Conservation (phyloP, 2,888 invertebrate genomes). For the Nineta flava region DNA sequence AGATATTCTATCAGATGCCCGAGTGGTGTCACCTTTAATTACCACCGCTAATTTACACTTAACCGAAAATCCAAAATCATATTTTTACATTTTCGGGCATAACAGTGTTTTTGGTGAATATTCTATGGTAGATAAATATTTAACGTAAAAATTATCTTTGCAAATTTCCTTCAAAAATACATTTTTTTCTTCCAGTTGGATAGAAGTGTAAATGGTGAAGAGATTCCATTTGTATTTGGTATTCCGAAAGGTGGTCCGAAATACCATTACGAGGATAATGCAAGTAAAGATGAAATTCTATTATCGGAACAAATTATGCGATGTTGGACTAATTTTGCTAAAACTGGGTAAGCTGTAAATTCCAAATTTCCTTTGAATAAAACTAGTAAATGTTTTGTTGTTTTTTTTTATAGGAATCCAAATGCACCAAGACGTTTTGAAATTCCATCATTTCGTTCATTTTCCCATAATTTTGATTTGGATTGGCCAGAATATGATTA, state of each 20-base stretch:
- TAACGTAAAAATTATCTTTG: background rate
- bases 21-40: conserved; percentile 67
- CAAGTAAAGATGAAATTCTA: conserved; percentile 58
- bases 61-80: conserved; percentile 56
- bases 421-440: conserved; percentile 52
- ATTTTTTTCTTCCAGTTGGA: conserved; percentile 35
- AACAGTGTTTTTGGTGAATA: conserved; percentile 65
- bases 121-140: conserved; percentile 45
- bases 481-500: conserved; percentile 76
- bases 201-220: conserved; percentile 71
- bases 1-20: conserved; percentile 77
- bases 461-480: conserved; percentile 53
- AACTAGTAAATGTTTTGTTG: too few relatives aligned
- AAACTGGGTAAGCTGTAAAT: conserved; percentile 54
- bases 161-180: too few relatives aligned
- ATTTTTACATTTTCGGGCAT: conserved; percentile 80
- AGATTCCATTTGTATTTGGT: conserved; percentile 75
- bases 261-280: conserved; percentile 54
- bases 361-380: too few relatives aligned
- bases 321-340: conserved; percentile 81
- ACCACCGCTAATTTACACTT: conserved; percentile 63
- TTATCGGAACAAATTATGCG: conserved; percentile 78
- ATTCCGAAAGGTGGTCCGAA: conserved; percentile 53
- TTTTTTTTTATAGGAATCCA: conserved; percentile 47
- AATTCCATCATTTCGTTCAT: conserved; percentile 43